Base-by-base conservation (phyloP, 2,797 vertebrate genomes). In the Rhinichthys osculus region DNA sequence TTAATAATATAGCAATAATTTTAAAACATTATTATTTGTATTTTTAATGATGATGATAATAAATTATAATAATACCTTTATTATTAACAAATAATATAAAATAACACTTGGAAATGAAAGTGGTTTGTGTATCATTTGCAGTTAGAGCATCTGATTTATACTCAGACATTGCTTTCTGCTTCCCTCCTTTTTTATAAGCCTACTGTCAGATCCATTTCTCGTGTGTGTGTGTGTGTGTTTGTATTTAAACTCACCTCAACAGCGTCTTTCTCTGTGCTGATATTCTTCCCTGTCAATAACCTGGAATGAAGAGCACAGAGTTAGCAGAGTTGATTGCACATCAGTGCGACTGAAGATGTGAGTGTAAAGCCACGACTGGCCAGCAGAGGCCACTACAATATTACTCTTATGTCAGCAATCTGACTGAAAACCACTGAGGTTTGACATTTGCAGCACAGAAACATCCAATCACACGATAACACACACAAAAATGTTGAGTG, bases 221-320 rank as follows among this genome's bases (percentile, higher is more conserved):
- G 44, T 44, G 42, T 44, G 42, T 44, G 42, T 11, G 42, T 44
- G 42, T 44, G 42, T 11, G 19, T 38, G 5, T 40, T 35, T 8
- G 66, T 21, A 23, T 38, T 21, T 33, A 38, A 30, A 9, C 83
- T 93, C 91, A 98, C 98, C 96, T 95, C 96, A 21, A 99, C 93
- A 0, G 98, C 98, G 3, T 99, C 98, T 90, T 99, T 96, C 91
- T 98, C 96, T n/a, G 96, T 97, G 91, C 91, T 97, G 92, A 99
- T 98, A 92, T 96, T 99, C 83, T 96, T 97, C 88, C 98, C 97
- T 0, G 96, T 99, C 90, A 99, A 94, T 74, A 99, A 95, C 91
- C 98, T 99, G 79, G 62, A 94, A 90, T 35, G 27, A 62, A 38
- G 47, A 78, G 67, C 30, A 72, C 1, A 21, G 19, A 33, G 13